phyloP scores from a whole-genome alignment of 2,113 vertebrate genomes.

The Xenopus tropicalis region UCB_Xtro_10.0 CM004444.2:162212001-162212500 shows the following conservation, averaged over 20 bases:
- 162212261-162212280: conserved; percentile 79
- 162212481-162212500: conserved; percentile 80
- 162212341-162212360: conserved; percentile 73
- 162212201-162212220: conserved; percentile 79
- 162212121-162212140: conserved; percentile 93
- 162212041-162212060: conserved; percentile 60
- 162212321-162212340: conserved; percentile 71
- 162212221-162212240: conserved; percentile 74
- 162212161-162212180: conserved; percentile 81
- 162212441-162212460: conserved; percentile 66
- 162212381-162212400: conserved; percentile 49
- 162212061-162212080: conserved; percentile 83
- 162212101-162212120: conserved; percentile 87
- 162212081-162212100: conserved; percentile 90
- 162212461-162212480: conserved; percentile 78
- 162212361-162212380: conserved; percentile 66
- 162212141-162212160: conserved; percentile 91
- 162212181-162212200: conserved; percentile 95
- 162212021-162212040: conserved; percentile 81
- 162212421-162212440: conserved; percentile 74
- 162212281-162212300: conserved; percentile 67
- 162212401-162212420: conserved; percentile 48
- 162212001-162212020: conserved; percentile 86
- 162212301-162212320: conserved; percentile 72
- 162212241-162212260: conserved; percentile 84